These are phyloP conservation scores for Imbricaverruca yamaguchii DNA, from an alignment of 2,888 invertebrate species.

Conservation along the genomic window DNA sequence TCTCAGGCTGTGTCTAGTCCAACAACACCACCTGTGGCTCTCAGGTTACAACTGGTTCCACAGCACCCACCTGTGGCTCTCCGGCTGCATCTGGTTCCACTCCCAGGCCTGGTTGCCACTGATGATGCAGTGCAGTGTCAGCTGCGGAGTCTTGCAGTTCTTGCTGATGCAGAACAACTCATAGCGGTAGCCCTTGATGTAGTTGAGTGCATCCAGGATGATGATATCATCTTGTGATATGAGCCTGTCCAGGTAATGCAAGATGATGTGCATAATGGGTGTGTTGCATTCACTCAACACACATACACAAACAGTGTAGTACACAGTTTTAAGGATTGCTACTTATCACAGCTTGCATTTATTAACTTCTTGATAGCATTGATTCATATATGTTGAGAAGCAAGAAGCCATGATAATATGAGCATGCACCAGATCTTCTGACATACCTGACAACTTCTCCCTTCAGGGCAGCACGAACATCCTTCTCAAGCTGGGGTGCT, in stretches of 20 bases:
- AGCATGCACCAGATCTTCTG: neutral
- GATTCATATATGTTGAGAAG: neutral
- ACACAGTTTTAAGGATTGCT: neutral
- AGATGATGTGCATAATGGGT: too few relatives aligned
- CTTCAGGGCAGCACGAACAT: conserved; percentile 29
- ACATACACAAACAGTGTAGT: neutral
- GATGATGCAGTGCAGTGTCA: conserved; percentile 28
- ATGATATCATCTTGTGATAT: conserved; percentile 26
- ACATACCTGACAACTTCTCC: conserved; percentile 27
- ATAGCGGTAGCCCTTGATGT: conserved; percentile 33
- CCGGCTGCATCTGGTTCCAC: conserved; percentile 27
- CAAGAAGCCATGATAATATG: neutral
- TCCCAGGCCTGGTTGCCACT: conserved; percentile 28
- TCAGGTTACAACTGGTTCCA: too few relatives aligned
- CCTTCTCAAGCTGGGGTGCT: conserved; percentile 29
- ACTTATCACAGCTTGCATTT: neutral
- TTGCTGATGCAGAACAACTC: conserved; percentile 32
- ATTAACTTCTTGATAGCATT: neutral
- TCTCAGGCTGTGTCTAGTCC: too few relatives aligned
- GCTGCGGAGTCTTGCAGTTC: conserved; percentile 32
- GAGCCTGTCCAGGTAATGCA: neutral
- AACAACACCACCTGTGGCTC: too few relatives aligned
- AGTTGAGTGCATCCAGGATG: conserved; percentile 31
- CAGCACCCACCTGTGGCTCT: neutral
- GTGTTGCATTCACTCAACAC: neutral